These are phyloP conservation scores for Scolopax mira DNA, from an alignment of 2,113 vertebrate species.

Conservation along the genomic window DNA sequence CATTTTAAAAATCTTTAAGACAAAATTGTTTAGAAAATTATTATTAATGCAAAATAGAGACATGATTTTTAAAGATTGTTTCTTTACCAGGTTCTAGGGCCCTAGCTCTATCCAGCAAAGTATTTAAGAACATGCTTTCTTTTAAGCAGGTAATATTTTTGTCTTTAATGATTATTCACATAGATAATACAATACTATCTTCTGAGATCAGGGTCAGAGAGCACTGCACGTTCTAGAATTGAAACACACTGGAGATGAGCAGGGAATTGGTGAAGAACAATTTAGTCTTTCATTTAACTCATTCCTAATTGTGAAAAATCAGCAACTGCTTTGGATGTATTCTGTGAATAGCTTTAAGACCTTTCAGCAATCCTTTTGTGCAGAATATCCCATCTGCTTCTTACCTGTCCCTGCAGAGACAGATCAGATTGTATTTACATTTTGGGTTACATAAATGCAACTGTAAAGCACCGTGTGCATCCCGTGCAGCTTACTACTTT, in stretches of 20 bases:
- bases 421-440: neutral
- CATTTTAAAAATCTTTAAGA: neutral
- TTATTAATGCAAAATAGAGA: neutral
- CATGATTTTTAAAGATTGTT: neutral
- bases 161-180: neutral
- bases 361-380: neutral
- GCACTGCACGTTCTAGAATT: neutral
- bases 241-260: neutral
- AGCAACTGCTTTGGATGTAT: neutral
- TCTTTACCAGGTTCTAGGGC: neutral
- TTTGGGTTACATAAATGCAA: neutral
- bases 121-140: neutral
- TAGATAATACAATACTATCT: neutral
- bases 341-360: neutral
- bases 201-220: neutral
- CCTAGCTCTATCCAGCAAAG: neutral
- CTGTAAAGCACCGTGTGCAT: neutral
- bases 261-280: neutral
- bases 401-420: neutral
- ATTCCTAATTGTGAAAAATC: neutral
- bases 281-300: neutral
- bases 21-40: neutral
- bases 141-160: neutral
- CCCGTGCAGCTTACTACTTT: neutral
- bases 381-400: neutral